A percentile compares a stretch with the other conserved stretches of the same genome.
phyloP scores from a whole-genome alignment of 1,140 invertebrate species.

The Ditylenchus dipsaci region DNA sequence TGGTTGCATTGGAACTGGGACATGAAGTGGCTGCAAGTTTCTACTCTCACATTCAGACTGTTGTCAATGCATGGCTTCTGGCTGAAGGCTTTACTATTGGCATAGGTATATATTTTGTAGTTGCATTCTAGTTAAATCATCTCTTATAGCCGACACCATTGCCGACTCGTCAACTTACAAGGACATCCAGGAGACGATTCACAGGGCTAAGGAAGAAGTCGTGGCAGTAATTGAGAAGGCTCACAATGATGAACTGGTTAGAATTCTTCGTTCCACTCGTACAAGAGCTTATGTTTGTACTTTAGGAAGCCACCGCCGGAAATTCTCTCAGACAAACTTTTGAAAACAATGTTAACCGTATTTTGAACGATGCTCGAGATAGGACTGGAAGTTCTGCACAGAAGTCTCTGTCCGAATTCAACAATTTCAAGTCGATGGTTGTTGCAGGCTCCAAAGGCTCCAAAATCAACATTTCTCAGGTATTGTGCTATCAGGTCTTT shows the following conservation, averaged over 20 bases:
- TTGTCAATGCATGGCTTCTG: conserved; percentile 93
- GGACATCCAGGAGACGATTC: conserved; percentile 95
- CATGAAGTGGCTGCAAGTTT: conserved; percentile 84
- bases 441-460: conserved; percentile 98
- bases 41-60: conserved; percentile 98
- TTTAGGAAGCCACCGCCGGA: conserved; percentile 85
- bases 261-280: too few relatives aligned
- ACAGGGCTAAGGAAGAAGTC: conserved; percentile 97
- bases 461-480: conserved; percentile 99
- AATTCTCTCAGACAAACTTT: conserved; percentile 88
- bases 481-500: too few relatives aligned
- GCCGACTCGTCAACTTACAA: conserved; percentile 96
- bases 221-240: conserved; percentile 98
- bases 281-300: too few relatives aligned
- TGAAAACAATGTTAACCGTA: conserved; percentile 86
- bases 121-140: too few relatives aligned
- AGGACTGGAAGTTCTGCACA: conserved; percentile 98
- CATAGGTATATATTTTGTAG: conserved; percentile 59
- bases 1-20: too few relatives aligned
- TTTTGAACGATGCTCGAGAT: conserved; percentile 98
- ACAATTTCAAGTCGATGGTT: conserved; percentile 99
- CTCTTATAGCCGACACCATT: conserved; percentile 78
- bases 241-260: conserved; percentile 90
- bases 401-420: conserved; percentile 96
- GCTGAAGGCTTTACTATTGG: conserved; percentile 95